These are phyloP conservation scores for Morone chrysops DNA, from an alignment of 2,113 vertebrate species.

Conservation along the genomic window DNA sequence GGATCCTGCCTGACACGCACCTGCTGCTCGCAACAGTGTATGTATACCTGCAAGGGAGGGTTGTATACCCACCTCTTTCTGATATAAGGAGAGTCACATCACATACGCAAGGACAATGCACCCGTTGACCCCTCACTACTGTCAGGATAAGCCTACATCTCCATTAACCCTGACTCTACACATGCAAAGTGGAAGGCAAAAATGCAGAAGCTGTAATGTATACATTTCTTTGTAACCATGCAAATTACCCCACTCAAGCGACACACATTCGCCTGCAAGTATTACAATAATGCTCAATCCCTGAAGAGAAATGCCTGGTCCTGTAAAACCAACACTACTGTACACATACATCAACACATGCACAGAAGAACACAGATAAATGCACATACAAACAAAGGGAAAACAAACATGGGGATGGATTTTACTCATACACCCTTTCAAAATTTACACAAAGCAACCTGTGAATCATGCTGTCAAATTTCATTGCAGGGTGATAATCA, in stretches of 20 bases:
- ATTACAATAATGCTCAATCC: background rate
- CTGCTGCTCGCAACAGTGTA: slow-evolving; percentile 24
- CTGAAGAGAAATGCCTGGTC: slow-evolving; percentile 4
- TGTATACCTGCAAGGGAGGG: background rate
- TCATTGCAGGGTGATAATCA: slow-evolving; percentile 30
- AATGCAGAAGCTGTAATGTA: background rate
- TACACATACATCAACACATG: background rate
- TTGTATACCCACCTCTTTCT: slow-evolving; percentile 10
- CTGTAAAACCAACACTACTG: background rate
- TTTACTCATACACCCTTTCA: slow-evolving; percentile 14
- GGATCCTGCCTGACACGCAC: slow-evolving; percentile 46
- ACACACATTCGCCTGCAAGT: background rate
- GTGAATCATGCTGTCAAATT: slow-evolving; percentile 44
- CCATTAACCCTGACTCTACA: background rate
- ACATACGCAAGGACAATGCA: background rate
- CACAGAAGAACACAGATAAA: slow-evolving; percentile 18
- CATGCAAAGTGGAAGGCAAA: background rate
- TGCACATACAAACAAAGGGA: slow-evolving; percentile 1
- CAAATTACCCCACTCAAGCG: slow-evolving; percentile 11
- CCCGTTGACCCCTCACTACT: slow-evolving; percentile 2
- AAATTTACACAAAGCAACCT: slow-evolving; percentile 8
- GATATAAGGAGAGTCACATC: slow-evolving; percentile 20
- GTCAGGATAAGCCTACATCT: slow-evolving; percentile 25
- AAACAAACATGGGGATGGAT: slow-evolving; percentile 9
- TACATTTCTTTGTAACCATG: background rate